Conservation (phyloP, 2,888 invertebrate species). For the Melikaiella ostensackeni region DNA sequence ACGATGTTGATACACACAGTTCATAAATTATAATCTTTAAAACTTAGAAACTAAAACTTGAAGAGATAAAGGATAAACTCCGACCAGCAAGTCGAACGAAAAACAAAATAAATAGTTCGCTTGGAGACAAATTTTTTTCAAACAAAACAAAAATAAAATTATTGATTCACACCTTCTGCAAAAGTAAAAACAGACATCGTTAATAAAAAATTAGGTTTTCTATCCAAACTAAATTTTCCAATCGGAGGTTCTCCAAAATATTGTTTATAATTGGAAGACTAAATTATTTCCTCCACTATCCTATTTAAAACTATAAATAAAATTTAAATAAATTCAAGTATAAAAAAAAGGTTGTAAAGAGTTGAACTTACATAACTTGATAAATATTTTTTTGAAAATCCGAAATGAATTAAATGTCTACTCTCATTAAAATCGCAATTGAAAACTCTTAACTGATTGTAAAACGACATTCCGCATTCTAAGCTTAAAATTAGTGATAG, state of each 20-base stretch:
- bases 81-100: background rate
- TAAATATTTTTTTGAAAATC: background rate
- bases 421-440: constrained; percentile 3
- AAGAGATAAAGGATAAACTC: constrained; percentile 12
- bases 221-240: constrained; percentile 35
- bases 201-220: background rate
- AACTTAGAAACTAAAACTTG: constrained; percentile 27
- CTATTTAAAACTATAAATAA: background rate
- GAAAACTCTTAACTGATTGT: background rate
- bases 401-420: background rate
- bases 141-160: background rate
- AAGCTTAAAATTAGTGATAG: background rate
- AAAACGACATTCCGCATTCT: background rate
- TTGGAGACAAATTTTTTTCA: constrained; percentile 6
- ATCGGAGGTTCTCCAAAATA: background rate
- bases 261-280: background rate
- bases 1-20: constrained; percentile 5
- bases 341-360: background rate
- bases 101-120: constrained; percentile 25
- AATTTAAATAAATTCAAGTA: background rate
- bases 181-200: background rate
- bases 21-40: constrained; percentile 14
- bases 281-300: background rate
- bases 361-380: background rate
- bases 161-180: background rate